Conservation (phyloP, 2,113 vertebrate genomes). For the Bujurquina vittata region DNA sequence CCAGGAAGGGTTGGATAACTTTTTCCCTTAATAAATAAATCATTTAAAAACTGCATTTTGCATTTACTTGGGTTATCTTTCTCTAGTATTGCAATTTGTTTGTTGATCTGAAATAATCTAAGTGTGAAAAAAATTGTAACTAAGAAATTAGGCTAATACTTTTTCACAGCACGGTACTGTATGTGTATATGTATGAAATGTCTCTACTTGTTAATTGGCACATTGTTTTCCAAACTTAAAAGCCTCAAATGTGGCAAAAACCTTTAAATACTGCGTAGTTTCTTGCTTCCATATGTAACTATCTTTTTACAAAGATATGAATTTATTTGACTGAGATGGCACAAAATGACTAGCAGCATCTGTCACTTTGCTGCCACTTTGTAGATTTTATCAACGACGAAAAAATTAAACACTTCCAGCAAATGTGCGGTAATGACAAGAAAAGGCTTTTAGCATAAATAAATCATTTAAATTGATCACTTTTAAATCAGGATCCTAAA, state of each 20-base stretch:
- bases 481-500: conserved; percentile 8
- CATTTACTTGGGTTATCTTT: not conserved
- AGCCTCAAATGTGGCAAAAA: not conserved
- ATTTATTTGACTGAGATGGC: not conserved
- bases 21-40: not conserved
- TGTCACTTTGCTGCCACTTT: not conserved
- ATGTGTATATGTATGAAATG: not conserved
- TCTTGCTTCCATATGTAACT: not conserved
- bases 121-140: too few relatives aligned
- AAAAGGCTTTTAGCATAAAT: not conserved
- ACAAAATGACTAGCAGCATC: not conserved
- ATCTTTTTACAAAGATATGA: not conserved
- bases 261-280: not conserved
- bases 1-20: too few relatives aligned
- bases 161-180: too few relatives aligned
- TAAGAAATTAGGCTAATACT: not conserved
- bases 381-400: not conserved
- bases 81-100: not conserved
- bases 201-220: not conserved
- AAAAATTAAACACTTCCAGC: not conserved
- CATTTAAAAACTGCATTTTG: not conserved
- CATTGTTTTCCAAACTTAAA: not conserved
- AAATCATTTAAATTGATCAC: conserved; percentile 6
- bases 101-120: not conserved
- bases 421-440: not conserved